These are phyloP conservation scores for Lasioglossum marginatum DNA, from an alignment of 2,888 invertebrate species.

Conservation along the genomic window DNA sequence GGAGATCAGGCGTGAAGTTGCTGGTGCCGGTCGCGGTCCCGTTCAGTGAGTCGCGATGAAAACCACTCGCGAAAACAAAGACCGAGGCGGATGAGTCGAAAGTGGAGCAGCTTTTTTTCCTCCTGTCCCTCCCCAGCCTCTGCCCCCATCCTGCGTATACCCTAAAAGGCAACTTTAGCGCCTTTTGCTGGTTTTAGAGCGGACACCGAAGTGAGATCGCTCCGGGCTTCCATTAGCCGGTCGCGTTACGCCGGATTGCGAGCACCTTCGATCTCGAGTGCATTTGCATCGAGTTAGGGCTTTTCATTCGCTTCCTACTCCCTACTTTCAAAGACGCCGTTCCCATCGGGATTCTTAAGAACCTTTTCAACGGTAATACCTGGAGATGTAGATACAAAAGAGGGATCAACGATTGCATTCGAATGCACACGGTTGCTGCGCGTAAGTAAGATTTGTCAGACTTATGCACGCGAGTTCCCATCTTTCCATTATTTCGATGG, in stretches of 20 bases:
- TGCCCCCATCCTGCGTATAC: neutral
- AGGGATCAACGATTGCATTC: conserved; percentile 14
- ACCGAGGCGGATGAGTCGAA: conserved; percentile 42
- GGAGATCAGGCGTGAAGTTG: conserved; percentile 16
- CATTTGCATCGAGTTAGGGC: conserved; percentile 40
- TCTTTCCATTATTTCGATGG: neutral
- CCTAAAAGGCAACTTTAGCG: conserved; percentile 56
- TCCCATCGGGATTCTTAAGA: neutral
- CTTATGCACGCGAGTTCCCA: neutral
- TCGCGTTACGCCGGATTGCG: conserved; percentile 29
- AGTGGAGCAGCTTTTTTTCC: conserved; percentile 53
- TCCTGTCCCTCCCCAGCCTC: neutral
- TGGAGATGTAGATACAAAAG: conserved; percentile 10
- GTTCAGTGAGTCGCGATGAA: conserved; percentile 37
- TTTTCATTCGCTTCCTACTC: neutral
- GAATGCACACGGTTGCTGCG: neutral
- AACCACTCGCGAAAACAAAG: conserved; percentile 45
- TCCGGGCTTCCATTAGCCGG: conserved; percentile 40
- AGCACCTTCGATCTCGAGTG: conserved; percentile 42
- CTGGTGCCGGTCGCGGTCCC: conserved; percentile 28
- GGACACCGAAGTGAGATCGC: conserved; percentile 32
- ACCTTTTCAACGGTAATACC: neutral
- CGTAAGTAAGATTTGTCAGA: neutral
- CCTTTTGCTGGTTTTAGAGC: conserved; percentile 41
- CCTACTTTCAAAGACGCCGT: neutral